Conservation (phyloP, 1,140 invertebrate species). For the Prorops nasuta region DNA sequence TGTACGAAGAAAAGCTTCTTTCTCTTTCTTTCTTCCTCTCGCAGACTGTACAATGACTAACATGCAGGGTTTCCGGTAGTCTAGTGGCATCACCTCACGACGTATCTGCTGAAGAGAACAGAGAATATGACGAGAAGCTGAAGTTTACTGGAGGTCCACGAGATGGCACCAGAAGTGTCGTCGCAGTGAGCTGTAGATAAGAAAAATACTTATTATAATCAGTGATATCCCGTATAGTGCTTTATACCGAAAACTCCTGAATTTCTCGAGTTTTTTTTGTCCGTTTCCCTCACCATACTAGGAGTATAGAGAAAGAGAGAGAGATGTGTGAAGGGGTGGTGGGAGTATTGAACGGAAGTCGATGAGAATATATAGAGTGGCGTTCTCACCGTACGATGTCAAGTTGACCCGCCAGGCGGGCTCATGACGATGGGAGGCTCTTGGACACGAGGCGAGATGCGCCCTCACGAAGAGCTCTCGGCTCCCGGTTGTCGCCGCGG, state of each 20-base stretch:
- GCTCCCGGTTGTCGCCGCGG: conserved; percentile 34
- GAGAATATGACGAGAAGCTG: conserved; percentile 31
- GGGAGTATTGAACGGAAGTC: not conserved
- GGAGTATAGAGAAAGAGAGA: no score
- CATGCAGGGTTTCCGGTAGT: conserved; percentile 20
- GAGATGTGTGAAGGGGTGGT: no score
- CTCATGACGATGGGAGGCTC: conserved; percentile 41
- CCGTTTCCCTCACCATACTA: no score
- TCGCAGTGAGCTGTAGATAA: conserved; percentile 43
- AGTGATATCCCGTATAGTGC: no score
- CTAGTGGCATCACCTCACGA: conserved; percentile 47
- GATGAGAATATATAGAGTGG: not conserved
- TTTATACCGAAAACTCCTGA: no score
- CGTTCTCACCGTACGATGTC: conserved; percentile 47
- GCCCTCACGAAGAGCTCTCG: conserved; percentile 47
- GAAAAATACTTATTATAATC: no score
- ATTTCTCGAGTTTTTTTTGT: no score
- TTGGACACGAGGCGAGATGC: conserved; percentile 51
- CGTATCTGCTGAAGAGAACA: conserved; percentile 32
- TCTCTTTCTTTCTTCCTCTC: no score
- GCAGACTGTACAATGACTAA: conserved; percentile 32
- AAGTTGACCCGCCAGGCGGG: conserved; percentile 52
- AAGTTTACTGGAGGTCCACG: conserved; percentile 38
- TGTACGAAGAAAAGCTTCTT: no score
- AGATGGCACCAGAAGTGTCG: conserved; percentile 41